Conservation (phyloP, 2,797 vertebrate genomes). For the Chelmon rostratus region DNA sequence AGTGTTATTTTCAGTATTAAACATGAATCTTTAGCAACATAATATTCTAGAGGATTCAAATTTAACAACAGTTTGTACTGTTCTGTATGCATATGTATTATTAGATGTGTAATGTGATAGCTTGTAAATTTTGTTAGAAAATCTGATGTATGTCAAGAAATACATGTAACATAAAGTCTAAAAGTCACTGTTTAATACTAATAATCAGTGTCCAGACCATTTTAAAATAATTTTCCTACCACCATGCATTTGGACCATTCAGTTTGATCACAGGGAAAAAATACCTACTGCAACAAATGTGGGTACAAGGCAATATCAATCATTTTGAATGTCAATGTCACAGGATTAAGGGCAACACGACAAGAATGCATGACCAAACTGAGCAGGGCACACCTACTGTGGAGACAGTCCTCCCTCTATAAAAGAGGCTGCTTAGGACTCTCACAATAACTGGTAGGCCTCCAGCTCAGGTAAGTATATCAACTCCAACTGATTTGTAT, state of each 20-base stretch:
- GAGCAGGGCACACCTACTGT: constrained; percentile 73
- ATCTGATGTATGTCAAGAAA: neutral
- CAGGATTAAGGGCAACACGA: constrained; percentile 65
- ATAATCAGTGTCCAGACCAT: neutral
- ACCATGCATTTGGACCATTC: neutral
- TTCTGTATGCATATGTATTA: neutral
- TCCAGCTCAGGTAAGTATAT: constrained; percentile 65
- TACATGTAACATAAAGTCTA: neutral
- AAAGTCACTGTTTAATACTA: neutral
- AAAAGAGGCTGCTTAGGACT: constrained; percentile 60
- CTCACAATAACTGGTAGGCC: constrained; percentile 58
- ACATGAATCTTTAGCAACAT: neutral
- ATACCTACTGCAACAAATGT: constrained; percentile 36
- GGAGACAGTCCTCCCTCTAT: constrained; percentile 66
- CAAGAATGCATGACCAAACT: constrained; percentile 82
- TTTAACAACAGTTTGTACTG: neutral
- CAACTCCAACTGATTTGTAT: neutral
- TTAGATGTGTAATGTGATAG: neutral
- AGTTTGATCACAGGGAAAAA: constrained; percentile 9
- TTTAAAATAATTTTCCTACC: neutral
- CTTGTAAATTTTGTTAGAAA: neutral
- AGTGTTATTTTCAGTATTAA: neutral
- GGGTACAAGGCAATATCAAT: constrained; percentile 48
- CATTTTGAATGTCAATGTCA: constrained; percentile 72
- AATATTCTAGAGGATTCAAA: neutral